These are phyloP conservation scores for Biston stratarius DNA, from an alignment of 2,888 invertebrate genomes.

Conservation along the genomic window DNA sequence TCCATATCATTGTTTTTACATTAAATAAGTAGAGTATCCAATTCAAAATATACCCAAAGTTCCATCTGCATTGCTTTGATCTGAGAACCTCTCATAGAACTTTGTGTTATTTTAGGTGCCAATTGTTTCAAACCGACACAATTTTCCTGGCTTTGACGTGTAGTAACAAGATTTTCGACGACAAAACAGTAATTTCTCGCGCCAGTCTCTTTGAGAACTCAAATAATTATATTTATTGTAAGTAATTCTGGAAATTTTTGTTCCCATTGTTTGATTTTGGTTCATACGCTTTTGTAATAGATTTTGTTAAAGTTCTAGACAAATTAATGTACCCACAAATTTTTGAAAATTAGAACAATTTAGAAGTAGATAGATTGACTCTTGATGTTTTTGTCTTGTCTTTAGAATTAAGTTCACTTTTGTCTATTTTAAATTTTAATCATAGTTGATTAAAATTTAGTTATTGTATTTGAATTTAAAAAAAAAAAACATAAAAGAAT, in stretches of 20 bases:
- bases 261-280: not conserved
- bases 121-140: conserved; percentile 6
- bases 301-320: not conserved
- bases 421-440: too few species aligned
- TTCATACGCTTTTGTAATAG: not conserved
- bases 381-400: too few species aligned
- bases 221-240: not conserved
- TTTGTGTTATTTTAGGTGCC: conserved; percentile 23
- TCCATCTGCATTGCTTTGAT: not conserved
- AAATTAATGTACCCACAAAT: too few species aligned
- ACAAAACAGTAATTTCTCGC: conserved; percentile 1
- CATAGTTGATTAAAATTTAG: too few species aligned
- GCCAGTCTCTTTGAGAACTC: conserved; percentile 3
- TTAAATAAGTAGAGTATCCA: not conserved
- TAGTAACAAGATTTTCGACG: conserved; percentile 4
- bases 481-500: too few species aligned
- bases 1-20: not conserved
- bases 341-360: too few species aligned
- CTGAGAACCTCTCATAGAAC: conserved; percentile 2
- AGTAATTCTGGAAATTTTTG: conserved; percentile 5
- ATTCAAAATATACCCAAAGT: not conserved
- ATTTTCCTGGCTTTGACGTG: conserved; percentile 7
- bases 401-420: too few species aligned
- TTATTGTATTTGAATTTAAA: too few species aligned
- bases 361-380: too few species aligned